These are phyloP conservation scores for Halcyon leucocephala DNA, from an alignment of 2,797 vertebrate species.

Conservation along the genomic window DNA sequence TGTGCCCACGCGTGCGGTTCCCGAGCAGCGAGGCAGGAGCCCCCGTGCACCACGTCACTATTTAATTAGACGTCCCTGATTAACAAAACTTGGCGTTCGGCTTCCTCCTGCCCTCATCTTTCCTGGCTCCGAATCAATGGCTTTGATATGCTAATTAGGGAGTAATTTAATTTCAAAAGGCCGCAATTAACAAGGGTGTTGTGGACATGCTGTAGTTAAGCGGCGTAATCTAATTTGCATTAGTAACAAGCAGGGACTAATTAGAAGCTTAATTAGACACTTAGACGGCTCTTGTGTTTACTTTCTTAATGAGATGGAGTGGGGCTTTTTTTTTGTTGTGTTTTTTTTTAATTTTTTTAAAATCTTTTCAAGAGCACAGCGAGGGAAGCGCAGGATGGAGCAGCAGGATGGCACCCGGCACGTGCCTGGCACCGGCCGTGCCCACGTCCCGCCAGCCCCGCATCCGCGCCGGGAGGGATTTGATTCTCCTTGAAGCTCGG, in stretches of 20 bases:
- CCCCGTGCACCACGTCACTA: constrained; percentile 83
- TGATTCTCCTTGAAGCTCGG: not conserved
- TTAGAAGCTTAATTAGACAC: constrained; percentile 99
- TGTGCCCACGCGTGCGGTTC: not conserved
- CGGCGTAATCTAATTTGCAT: constrained; percentile 99
- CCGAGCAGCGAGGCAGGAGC: constrained; percentile 1
- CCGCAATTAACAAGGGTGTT: constrained; percentile 99
- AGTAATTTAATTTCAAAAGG: constrained; percentile 99
- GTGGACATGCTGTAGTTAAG: constrained; percentile 99
- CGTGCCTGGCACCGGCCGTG: not conserved
- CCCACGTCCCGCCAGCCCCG: rapidly evolving
- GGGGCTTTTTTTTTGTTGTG: constrained; percentile 69
- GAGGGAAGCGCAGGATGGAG: constrained; percentile 46
- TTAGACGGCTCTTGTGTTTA: constrained; percentile 99
- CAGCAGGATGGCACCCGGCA: constrained; percentile 1
- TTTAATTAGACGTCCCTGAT: constrained; percentile 99
- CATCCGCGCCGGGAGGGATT: rapidly evolving
- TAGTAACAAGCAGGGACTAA: constrained; percentile 99
- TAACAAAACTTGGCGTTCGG: constrained; percentile 99
- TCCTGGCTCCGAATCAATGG: constrained; percentile 97
- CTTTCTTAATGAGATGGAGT: constrained; percentile 99
- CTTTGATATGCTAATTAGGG: constrained; percentile 99
- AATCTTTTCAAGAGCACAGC: constrained; percentile 76
- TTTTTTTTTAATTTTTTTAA: constrained; percentile 63
- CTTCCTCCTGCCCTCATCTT: constrained; percentile 91